A percentile compares a stretch with the other conserved stretches of the same genome.
These are phyloP conservation scores for Amazona finschi DNA, from an alignment of 2,797 vertebrate species.

Conservation along the genomic window DNA sequence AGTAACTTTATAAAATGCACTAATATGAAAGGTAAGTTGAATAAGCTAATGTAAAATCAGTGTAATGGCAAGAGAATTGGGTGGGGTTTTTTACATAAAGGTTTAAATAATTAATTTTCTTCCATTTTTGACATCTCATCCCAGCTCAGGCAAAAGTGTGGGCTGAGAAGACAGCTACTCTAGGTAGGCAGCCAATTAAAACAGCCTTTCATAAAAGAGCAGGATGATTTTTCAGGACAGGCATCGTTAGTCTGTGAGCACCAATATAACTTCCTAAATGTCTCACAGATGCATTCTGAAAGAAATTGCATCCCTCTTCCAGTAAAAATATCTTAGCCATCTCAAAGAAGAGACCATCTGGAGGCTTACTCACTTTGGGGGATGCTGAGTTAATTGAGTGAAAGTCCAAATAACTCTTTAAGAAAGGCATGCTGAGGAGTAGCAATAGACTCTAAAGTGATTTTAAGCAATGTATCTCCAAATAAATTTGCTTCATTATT, in stretches of 20 bases:
- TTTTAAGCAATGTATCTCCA: neutral
- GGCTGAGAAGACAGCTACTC: constrained; percentile 38
- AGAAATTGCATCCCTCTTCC: constrained; percentile 23
- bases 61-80: neutral
- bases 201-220: constrained; percentile 38
- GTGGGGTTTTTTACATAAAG: neutral
- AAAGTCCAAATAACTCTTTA: constrained; percentile 48
- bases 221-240: constrained; percentile 57
- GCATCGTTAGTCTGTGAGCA: constrained; percentile 35
- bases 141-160: constrained; percentile 26
- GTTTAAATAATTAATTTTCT: constrained; percentile 43
- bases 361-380: constrained; percentile 32
- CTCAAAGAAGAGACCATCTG: constrained; percentile 59
- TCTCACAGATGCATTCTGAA: constrained; percentile 63
- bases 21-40: neutral
- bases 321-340: constrained; percentile 50
- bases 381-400: constrained; percentile 47
- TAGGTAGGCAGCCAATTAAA: constrained; percentile 45
- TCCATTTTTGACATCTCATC: constrained; percentile 39
- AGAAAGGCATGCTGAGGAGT: neutral
- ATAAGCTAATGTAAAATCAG: neutral
- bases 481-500: neutral
- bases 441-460: neutral
- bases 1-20: neutral
- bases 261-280: constrained; percentile 62